Base-by-base conservation (phyloP, 2,113 vertebrate genomes). In the Microcebus ravelobensis region DNA sequence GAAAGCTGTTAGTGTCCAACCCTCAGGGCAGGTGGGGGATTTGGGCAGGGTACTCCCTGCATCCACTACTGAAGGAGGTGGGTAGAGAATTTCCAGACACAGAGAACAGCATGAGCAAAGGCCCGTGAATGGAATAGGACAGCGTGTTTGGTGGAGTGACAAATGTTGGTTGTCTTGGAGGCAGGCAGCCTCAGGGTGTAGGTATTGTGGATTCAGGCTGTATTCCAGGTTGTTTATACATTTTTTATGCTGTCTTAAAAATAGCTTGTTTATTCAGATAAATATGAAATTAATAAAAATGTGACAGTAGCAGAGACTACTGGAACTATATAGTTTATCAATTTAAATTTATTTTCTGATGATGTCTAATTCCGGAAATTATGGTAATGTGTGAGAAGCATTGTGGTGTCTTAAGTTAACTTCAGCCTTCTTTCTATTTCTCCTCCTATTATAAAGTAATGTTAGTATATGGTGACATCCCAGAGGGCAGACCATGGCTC, bases 281-380 rank as follows among this genome's bases (percentile, higher is more conserved):
- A 83, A 65, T 12, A 77, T 94, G 36, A 79, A 93, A 59, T 50
- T 71, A 87, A 92, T 90, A 83, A 74, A 89, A 94, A 82, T 73
- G 9, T 70, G 36, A 80, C 80, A 4, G 50, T 18, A 80, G 55
- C 31, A 83, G 73, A 82, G 36, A 96, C 13, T 74, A 48, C 21
- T 89, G 39, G 39, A 86, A 91, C 77, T 52, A 73, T 5, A 21
- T 18, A 85, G 18, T 48, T 0, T 96, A 61, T 89, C 68, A 65
- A 15, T 18, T 13, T 88, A 81, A 6, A 29, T 87, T n/a, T 79
- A 15, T 95, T 88, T 88, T 79, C 39, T 86, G 45, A 48, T 77
- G 39, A 73, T 48, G 29, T 45, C 42, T 77, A 21, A 73, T 34
- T 55, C 89, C 48, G 67, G 71, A 91, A 45, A 39, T 55, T 73